Evolutionary conservation across 30 jellyfish, hydroid and myxozoan genomes (phyloP), one percentile per base, ranked within the genome.

Genomic region (Hydractinia echinata): DNA sequence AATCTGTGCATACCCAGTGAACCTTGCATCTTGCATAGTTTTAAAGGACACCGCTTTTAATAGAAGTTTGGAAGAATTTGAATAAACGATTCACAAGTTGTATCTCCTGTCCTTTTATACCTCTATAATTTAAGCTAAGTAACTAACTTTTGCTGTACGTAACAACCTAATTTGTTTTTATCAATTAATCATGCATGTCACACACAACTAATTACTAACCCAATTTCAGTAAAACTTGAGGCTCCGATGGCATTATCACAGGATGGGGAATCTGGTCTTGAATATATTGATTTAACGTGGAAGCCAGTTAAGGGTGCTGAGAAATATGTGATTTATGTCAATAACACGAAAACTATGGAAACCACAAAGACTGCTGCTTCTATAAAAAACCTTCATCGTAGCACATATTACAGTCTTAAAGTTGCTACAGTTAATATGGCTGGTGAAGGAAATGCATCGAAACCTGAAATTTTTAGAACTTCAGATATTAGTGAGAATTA

Each of bases 351-450:
- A 50, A 48, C 44, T 19, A 48, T 14, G 69, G 53, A 19, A 9
- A 20, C 66, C 21, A 9, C 54, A 7, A 51, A 5, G 53, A 62
- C 64, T 54, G 70, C 11, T 49, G 44, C 66, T n/a, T 3, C 76
- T 77, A 64, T 90, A 51, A 81, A 77, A 48, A 55, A 54, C 15
- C 86, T 91, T 16, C 56, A 39, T 10, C 86, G 89, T 53, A 89
- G 88, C 55, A 82, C 79, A 49, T 18, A 53, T 8, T 91, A 91
- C 87, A 71, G 80, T 15, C 82, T 91, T 56, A 61, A 83, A 53
- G 97, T 91, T 7, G 85, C 90, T 4, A 84, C 95, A 14, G 85
- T 70, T 8, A 91, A 91, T 82, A 52, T 50, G 19, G 97, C 97
- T 7, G 97, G 97, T 5, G 62, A 54, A 61, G 97, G 97, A 49